Evolutionary conservation across 2,797 vertebrate genomes (phyloP).

Genomic region (Zenarchopterus dispar): DNA sequence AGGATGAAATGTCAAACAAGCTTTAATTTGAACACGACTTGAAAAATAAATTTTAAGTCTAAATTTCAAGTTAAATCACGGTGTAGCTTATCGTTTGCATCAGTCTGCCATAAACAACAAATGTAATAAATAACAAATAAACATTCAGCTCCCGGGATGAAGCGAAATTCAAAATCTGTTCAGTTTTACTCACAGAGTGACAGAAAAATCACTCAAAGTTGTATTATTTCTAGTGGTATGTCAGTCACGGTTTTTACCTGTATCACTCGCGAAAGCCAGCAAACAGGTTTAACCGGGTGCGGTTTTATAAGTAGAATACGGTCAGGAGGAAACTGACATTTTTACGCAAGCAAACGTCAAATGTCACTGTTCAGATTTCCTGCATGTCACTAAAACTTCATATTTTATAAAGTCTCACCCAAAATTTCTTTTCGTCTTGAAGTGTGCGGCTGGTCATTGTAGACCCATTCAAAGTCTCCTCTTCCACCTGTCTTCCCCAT

Average conservation of each 20-base stretch:
- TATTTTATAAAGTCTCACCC: slow-evolving; percentile 68
- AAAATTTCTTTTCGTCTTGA: slow-evolving; percentile 85
- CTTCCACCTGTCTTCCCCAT: slow-evolving; percentile 83
- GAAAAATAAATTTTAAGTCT: too few relatives aligned
- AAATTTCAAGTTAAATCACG: too few relatives aligned
- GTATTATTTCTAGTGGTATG: neutral
- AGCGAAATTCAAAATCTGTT: too few relatives aligned
- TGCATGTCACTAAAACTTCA: too few relatives aligned
- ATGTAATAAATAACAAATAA: too few relatives aligned
- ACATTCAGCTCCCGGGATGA: too few relatives aligned
- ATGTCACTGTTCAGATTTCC: too few relatives aligned
- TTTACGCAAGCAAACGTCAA: neutral
- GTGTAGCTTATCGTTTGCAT: too few relatives aligned
- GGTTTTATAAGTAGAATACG: slow-evolving; percentile 24
- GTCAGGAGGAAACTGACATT: neutral
- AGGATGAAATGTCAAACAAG: too few relatives aligned
- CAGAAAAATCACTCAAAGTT: neutral
- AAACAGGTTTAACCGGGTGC: slow-evolving; percentile 79
- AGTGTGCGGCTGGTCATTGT: slow-evolving; percentile 86
- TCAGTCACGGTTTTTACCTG: neutral
- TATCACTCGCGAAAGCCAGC: slow-evolving; percentile 34
- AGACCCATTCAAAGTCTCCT: slow-evolving; percentile 88
- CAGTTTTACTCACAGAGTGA: neutral
- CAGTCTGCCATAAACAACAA: too few relatives aligned
- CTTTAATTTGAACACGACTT: too few relatives aligned